Base-by-base conservation (phyloP, 2,797 vertebrate genomes). In the Cossypha niveicapilla region DNA sequence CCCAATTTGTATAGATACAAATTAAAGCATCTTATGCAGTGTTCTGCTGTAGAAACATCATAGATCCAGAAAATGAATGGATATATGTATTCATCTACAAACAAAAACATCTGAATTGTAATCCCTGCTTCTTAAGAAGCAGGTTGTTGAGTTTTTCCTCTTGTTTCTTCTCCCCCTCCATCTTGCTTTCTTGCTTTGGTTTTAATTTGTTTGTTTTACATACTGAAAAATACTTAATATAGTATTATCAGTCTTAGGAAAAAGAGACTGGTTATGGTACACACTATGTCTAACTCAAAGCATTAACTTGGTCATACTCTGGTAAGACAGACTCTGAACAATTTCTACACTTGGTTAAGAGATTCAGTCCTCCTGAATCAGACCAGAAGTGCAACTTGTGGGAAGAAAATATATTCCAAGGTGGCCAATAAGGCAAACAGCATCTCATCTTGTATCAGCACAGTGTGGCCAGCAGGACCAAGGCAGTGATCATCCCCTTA, bases 351-450 rank as follows among this genome's bases (percentile, higher is more conserved):
- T n/a, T 41, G 5, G 1, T 53, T 63, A 42, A 44, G 10, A 37
- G 13, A 78, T 39, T 81, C 21, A 66, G 12, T 37, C 12, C 53
- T 37, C 12, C 53, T 50, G 24, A 63, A 88, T 53, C 12, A 51
- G 14, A 56, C 4, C 21, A 25, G 41, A 82, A 70, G 4, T 15
- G 11, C 11, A 47, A 24, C 6, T 42, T 0, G 0, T 25, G 6
- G 18, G 27, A 75, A 58, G 22, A 32, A 84, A 84, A 23, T 42
- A 14, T 18, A 28, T 60, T 27, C 10, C 0, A 0, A 50, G 11
- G n/a, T 23, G 61, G 14, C 21, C 35, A 42, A 30, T 66, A 11
- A 48, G n/a, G 16, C 23, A 41, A 71, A 32, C 3, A 72, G 6
- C 47, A 18, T 32, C 47, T n/a, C 30, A 7, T 10, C 37, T 30